Evolutionary conservation across 2,888 invertebrate species (phyloP).

Genomic region (Alloplasta piceator): DNA sequence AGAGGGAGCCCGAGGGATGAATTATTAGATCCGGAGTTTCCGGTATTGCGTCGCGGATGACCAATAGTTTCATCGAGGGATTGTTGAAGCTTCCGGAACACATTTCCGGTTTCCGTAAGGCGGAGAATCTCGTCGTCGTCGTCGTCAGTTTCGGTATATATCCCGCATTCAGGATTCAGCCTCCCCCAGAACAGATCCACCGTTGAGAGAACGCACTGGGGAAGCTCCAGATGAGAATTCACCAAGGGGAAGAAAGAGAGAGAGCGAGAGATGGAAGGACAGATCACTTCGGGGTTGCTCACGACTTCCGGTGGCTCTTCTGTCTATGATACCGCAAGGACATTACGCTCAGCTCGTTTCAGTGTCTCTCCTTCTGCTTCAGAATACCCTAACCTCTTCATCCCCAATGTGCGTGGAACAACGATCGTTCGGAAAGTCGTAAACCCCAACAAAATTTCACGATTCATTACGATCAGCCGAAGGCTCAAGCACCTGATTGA

Average conservation of each 20-base stretch:
- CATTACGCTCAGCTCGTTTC: constrained; percentile 49
- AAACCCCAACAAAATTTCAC: background rate
- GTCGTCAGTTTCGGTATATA: constrained; percentile 53
- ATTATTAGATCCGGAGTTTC: constrained; percentile 83
- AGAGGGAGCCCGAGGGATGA: constrained; percentile 76
- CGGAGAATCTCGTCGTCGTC: constrained; percentile 71
- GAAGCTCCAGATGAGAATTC: constrained; percentile 60
- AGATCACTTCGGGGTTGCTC: constrained; percentile 53
- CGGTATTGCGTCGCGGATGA: constrained; percentile 83
- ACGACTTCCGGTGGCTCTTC: constrained; percentile 62
- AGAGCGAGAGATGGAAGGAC: constrained; percentile 19
- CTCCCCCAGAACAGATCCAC: constrained; percentile 33
- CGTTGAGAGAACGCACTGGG: constrained; percentile 41
- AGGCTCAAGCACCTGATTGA: too few relatives aligned
- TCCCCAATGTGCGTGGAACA: background rate
- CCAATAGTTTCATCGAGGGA: constrained; percentile 84
- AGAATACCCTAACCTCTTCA: constrained; percentile 59
- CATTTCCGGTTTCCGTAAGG: constrained; percentile 83
- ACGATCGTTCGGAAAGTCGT: background rate
- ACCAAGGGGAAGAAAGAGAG: constrained; percentile 33
- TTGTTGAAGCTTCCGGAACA: constrained; percentile 84
- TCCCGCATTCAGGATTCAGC: constrained; percentile 51
- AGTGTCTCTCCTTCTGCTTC: constrained; percentile 44
- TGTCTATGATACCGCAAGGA: constrained; percentile 59
- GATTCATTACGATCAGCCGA: background rate